These are phyloP conservation scores for Eupeodes latifasciatus DNA, from an alignment of 2,888 invertebrate species.

Conservation along the genomic window DNA sequence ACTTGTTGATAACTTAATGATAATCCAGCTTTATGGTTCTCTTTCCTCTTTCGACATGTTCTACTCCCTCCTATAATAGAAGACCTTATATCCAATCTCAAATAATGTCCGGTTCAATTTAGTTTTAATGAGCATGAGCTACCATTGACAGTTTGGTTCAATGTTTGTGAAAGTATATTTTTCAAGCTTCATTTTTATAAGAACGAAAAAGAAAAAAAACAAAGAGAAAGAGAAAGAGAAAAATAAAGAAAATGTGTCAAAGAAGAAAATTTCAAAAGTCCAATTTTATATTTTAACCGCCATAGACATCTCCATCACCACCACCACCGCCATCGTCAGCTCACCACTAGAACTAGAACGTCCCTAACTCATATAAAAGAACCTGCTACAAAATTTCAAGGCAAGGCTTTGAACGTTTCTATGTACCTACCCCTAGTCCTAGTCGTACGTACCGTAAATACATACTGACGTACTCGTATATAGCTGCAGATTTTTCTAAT, in stretches of 20 bases:
- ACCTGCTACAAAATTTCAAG: slow-evolving; percentile 20
- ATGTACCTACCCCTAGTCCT: no score
- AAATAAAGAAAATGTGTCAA: neutral
- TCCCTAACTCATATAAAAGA: slow-evolving; percentile 36
- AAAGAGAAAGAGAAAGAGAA: neutral
- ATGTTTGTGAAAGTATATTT: neutral
- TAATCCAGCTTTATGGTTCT: neutral
- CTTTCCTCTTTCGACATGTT: neutral
- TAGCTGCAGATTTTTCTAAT: neutral
- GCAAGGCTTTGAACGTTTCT: neutral
- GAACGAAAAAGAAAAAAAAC: no score
- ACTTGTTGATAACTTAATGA: neutral
- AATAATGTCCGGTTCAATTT: slow-evolving; percentile 37
- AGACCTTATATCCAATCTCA: neutral
- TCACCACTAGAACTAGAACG: neutral
- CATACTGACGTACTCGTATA: no score
- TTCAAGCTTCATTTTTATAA: neutral
- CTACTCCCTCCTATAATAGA: no score
- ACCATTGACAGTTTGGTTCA: neutral
- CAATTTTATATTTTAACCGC: slow-evolving; percentile 25
- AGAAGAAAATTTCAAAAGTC: slow-evolving; percentile 24
- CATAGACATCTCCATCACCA: neutral
- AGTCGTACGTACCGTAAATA: no score
- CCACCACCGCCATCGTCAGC: neutral
- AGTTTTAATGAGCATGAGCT: slow-evolving; percentile 30